Percentiles rank a stretch among this genome's conserved stretches.
These are phyloP conservation scores for Globicephala melas DNA, from an alignment of 2,113 vertebrate species.

Conservation along the genomic window DNA sequence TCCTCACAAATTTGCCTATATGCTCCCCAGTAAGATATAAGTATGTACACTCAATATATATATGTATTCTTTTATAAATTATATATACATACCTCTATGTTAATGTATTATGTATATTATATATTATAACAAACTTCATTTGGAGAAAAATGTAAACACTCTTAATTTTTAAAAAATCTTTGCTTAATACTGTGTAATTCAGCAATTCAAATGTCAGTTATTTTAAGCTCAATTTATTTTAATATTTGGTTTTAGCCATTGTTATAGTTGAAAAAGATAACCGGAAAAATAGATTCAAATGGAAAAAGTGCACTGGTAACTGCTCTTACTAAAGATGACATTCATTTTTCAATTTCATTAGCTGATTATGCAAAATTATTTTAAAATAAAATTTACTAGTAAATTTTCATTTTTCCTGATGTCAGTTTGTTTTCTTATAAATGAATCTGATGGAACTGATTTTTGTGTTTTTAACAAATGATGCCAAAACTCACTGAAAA, in stretches of 20 bases:
- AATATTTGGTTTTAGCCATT: background rate
- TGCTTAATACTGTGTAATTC: background rate
- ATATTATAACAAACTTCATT: background rate
- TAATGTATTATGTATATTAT: background rate
- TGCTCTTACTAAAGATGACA: background rate
- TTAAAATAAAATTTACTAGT: background rate
- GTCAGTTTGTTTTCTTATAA: background rate
- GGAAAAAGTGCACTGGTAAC: background rate
- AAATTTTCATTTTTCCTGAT: background rate
- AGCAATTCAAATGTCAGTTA: background rate
- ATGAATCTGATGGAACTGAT: background rate
- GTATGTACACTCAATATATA: background rate
- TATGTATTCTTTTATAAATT: background rate
- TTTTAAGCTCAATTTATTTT: background rate
- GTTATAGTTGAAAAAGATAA: background rate
- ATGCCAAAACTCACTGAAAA: background rate
- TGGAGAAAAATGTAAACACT: background rate
- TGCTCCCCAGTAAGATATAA: background rate
- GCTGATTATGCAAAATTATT: background rate
- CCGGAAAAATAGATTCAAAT: background rate
- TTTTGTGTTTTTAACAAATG: background rate
- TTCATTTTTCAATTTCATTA: background rate
- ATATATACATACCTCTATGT: background rate
- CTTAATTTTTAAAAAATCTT: background rate
- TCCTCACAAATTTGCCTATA: background rate